phyloP scores from a whole-genome alignment of 2,797 vertebrate species.

The Coregonus sp. region DNA sequence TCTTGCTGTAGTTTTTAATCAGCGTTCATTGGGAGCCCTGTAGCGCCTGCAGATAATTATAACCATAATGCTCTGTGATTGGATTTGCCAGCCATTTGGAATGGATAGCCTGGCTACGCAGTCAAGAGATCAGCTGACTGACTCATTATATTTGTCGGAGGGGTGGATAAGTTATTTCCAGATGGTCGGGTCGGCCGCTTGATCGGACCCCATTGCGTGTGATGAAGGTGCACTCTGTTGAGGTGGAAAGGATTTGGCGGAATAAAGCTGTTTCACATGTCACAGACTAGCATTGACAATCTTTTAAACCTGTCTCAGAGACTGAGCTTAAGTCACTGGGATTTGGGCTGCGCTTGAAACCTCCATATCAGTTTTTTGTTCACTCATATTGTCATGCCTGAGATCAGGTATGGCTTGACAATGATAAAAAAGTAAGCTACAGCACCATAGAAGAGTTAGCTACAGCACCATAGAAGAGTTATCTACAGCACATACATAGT shows the following conservation, averaged over 20 bases:
- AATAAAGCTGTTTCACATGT: no score
- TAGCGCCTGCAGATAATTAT: constrained; percentile 42
- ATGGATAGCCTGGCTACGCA: constrained; percentile 22
- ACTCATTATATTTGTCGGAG: constrained; percentile 35
- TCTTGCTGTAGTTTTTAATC: constrained; percentile 49
- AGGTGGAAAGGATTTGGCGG: no score
- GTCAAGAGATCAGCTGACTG: constrained; percentile 47
- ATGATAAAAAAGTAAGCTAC: no score
- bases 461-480: no score
- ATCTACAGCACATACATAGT: constrained; percentile 18
- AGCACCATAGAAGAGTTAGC: no score
- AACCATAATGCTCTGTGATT: constrained; percentile 31
- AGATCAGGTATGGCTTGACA: no score
- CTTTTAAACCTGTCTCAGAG: no score
- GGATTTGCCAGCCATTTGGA: constrained; percentile 29
- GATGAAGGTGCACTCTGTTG: background rate
- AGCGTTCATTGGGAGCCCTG: background rate
- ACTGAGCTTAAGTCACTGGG: no score
- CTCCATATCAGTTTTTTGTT: no score
- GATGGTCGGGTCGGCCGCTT: constrained; percentile 34
- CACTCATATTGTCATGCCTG: no score
- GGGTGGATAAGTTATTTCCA: constrained; percentile 48
- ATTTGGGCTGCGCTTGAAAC: no score
- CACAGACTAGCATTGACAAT: no score
- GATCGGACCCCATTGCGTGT: background rate